Percentiles rank a stretch among this genome's conserved stretches.
These are phyloP conservation scores for Pheucticus melanocephalus DNA, from an alignment of 2,113 vertebrate species.

Conservation along the genomic window DNA sequence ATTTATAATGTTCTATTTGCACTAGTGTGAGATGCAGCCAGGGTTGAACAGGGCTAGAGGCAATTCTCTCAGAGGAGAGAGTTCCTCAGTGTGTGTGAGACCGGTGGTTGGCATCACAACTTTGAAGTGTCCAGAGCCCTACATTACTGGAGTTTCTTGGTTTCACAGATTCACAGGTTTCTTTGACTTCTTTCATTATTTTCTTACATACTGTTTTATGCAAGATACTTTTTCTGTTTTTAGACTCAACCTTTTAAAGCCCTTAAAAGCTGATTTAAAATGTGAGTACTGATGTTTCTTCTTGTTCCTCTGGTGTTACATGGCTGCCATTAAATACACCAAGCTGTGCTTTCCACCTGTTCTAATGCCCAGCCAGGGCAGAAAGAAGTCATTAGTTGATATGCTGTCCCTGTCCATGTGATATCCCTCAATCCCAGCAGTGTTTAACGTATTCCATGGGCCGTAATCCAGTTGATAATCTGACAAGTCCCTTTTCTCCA, in stretches of 20 bases:
- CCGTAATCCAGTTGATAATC: background rate
- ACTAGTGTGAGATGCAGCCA: background rate
- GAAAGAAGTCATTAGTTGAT: background rate
- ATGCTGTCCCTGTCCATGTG: background rate
- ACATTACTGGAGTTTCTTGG: background rate
- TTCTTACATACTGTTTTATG: background rate
- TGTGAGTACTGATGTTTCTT: background rate
- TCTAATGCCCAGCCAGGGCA: background rate
- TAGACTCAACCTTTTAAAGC: background rate
- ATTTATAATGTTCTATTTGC: background rate
- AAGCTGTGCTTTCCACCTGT: background rate
- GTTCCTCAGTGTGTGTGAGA: background rate
- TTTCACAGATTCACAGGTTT: background rate
- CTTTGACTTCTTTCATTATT: background rate
- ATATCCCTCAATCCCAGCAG: background rate
- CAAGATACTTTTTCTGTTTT: background rate
- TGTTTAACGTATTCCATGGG: background rate
- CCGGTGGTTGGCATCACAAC: rapidly evolving
- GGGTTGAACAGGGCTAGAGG: background rate
- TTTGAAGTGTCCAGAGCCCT: background rate
- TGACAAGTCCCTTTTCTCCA: background rate
- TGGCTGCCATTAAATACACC: background rate
- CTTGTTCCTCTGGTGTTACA: background rate
- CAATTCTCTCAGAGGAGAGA: background rate
- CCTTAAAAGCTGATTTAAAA: background rate